Conservation (phyloP, 2,113 vertebrate genomes). For the Larimichthys polyactis region DNA sequence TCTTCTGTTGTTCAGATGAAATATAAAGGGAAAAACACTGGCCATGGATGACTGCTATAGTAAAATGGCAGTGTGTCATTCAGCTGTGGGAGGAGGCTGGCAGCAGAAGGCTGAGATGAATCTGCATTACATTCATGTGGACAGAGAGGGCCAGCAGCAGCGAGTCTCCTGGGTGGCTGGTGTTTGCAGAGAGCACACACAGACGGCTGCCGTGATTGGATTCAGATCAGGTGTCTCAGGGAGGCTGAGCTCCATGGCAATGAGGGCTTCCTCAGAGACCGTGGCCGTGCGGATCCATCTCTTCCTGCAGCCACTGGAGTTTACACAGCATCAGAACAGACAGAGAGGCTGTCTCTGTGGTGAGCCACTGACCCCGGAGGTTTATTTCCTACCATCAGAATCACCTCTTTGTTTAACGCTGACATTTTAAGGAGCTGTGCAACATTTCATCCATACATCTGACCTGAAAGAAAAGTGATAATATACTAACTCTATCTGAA, state of each 20-base stretch:
- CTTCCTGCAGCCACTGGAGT: slow-evolving; percentile 52
- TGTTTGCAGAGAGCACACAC: slow-evolving; percentile 56
- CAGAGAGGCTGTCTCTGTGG: slow-evolving; percentile 42
- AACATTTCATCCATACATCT: slow-evolving; percentile 2
- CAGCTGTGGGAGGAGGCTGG: neutral
- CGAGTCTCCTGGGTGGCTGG: slow-evolving; percentile 66
- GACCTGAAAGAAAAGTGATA: neutral
- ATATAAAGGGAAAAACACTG: neutral
- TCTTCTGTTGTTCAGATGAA: neutral
- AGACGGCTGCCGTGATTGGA: slow-evolving; percentile 70
- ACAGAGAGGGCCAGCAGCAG: slow-evolving; percentile 54
- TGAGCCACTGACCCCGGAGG: slow-evolving; percentile 42
- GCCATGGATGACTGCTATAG: neutral
- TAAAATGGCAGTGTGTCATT: slow-evolving; percentile 19
- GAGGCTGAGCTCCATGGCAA: slow-evolving; percentile 67
- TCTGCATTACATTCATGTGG: slow-evolving; percentile 63
- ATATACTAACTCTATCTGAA: slow-evolving; percentile 1
- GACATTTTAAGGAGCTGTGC: slow-evolving; percentile 30
- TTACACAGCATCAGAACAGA: slow-evolving; percentile 62
- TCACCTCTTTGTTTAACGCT: slow-evolving; percentile 33
- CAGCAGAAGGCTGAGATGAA: slow-evolving; percentile 38
- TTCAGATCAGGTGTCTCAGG: slow-evolving; percentile 78
- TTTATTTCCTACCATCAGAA: slow-evolving; percentile 48
- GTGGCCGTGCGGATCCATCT: slow-evolving; percentile 68
- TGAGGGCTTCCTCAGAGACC: slow-evolving; percentile 70